Evolutionary conservation across 2,797 vertebrate species (phyloP).

Genomic region (Oreonectes daqikongensis): DNA sequence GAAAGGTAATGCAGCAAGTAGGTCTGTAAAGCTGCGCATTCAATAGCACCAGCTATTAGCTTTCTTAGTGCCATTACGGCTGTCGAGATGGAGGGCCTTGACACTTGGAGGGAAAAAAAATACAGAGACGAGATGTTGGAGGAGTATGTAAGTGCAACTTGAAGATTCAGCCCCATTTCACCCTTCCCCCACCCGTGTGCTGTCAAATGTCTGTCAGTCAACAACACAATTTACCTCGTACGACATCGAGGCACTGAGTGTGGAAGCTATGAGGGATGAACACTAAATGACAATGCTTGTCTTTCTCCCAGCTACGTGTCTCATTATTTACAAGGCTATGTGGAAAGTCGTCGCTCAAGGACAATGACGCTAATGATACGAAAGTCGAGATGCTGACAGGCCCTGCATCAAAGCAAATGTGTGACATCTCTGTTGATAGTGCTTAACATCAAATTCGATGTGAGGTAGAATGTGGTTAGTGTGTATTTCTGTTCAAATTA

Average conservation of each 20-base stretch:
- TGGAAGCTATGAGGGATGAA: slow-evolving; percentile 58
- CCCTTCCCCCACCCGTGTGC: slow-evolving; percentile 59
- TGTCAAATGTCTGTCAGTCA: slow-evolving; percentile 66
- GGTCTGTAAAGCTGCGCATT: slow-evolving; percentile 72
- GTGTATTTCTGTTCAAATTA: background rate
- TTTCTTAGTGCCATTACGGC: slow-evolving; percentile 78
- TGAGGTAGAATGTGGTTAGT: background rate
- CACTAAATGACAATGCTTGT: slow-evolving; percentile 58
- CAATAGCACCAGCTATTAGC: slow-evolving; percentile 82
- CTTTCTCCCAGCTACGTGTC: slow-evolving; percentile 22
- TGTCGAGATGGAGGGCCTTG: slow-evolving; percentile 74
- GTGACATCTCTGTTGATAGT: background rate
- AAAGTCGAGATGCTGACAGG: background rate
- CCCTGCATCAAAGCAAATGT: slow-evolving; percentile 2
- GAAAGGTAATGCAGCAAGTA: slow-evolving; percentile 76
- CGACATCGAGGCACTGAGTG: slow-evolving; percentile 45
- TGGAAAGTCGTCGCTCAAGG: slow-evolving; percentile 3
- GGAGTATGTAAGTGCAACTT: slow-evolving; percentile 72
- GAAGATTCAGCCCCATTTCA: slow-evolving; percentile 71
- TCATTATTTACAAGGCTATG: slow-evolving; percentile 34
- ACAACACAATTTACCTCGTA: slow-evolving; percentile 74
- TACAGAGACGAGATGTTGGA: slow-evolving; percentile 53
- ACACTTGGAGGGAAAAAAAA: slow-evolving; percentile 66
- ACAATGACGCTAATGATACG: background rate
- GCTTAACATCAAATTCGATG: background rate